Percentiles rank a stretch among this genome's conserved stretches.
These are phyloP conservation scores for Orthosia gothica DNA, from an alignment of 2,888 invertebrate genomes.

Conservation along the genomic window DNA sequence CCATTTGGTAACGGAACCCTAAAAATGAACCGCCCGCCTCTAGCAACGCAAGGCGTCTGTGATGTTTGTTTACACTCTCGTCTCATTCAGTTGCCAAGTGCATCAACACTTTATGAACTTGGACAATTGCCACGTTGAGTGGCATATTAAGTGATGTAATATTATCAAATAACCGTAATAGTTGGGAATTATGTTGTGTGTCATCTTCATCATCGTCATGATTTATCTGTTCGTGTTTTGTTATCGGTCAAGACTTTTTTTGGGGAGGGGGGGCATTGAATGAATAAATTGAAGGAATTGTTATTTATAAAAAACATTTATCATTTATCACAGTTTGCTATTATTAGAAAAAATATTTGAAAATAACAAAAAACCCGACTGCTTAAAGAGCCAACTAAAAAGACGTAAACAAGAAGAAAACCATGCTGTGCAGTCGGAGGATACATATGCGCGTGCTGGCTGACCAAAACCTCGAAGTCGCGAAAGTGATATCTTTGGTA, in stretches of 20 bases:
- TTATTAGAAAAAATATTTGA: neutral
- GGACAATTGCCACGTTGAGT: conserved; percentile 48
- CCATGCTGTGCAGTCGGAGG: too few relatives aligned
- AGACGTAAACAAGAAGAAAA: too few relatives aligned
- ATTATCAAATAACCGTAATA: conserved; percentile 43
- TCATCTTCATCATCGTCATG: conserved; percentile 6
- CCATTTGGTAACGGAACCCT: too few relatives aligned
- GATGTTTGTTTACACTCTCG: conserved; percentile 55
- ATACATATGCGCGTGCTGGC: too few relatives aligned
- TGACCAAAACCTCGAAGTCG: too few relatives aligned
- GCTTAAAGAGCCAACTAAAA: too few relatives aligned
- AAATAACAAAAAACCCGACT: too few relatives aligned
- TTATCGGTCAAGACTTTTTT: neutral
- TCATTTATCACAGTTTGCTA: neutral
- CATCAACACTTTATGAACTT: conserved; percentile 38
- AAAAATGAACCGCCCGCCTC: too few relatives aligned
- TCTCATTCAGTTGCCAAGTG: conserved; percentile 54
- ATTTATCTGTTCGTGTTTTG: conserved; percentile 1
- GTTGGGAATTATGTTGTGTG: conserved; percentile 1
- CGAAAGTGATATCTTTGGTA: too few relatives aligned
- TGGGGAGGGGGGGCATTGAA: neutral
- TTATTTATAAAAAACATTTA: neutral
- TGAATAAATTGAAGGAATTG: neutral
- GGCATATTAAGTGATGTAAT: conserved; percentile 11
- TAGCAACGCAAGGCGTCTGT: neutral